Evolutionary conservation across 2,113 vertebrate species (phyloP), one percentile per base, ranked within the genome.

Genomic region (Dicrurus megarhynchus): DNA sequence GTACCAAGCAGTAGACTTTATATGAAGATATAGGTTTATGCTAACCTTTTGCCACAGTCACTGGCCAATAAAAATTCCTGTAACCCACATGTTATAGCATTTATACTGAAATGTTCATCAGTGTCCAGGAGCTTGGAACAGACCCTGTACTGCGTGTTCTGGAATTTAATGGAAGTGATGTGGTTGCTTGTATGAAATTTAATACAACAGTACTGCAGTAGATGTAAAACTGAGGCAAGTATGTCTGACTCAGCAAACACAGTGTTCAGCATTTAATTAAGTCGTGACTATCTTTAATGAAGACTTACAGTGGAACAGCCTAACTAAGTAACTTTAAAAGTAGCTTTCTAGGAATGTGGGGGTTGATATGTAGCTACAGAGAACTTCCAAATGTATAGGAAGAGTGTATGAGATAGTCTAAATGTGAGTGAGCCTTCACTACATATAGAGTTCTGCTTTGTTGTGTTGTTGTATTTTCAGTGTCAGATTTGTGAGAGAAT

Each of bases 121-220:
- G 52, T 64, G 69, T 68, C 74, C 84, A 75, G 74, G 86, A 87
- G 39, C 55, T 75, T 79, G 42, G 83, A 93, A 96, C 88, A 97
- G 84, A 89, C 77, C 44, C 17, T 87, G 26, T 83, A 68, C 94
- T 96, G 67, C 96, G 69, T 63, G 63, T 77, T 87, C 42, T 94
- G 92, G 88, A 91, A 92, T 95, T 87, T 71, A 89, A 63, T 96
- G 90, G 59, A 87, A 94, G 88, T 95, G 74, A 92, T 94, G 87
- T 91, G 64, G 84, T 91, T 86, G 44, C 85, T 65, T 64, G 60
- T 89, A 73, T 81, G 80, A 86, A 71, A 90, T 53, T 30, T 75
- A 91, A 63, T 68, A 42, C 33, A 77, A 42, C 37, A 49, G 46
- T 75, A 39, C 47, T 76, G 73, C 82, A 90, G 52, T 60, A 77